Evolutionary conservation across 2,888 invertebrate species (phyloP).

Genomic region (Leptodirus hochenwartii): DNA sequence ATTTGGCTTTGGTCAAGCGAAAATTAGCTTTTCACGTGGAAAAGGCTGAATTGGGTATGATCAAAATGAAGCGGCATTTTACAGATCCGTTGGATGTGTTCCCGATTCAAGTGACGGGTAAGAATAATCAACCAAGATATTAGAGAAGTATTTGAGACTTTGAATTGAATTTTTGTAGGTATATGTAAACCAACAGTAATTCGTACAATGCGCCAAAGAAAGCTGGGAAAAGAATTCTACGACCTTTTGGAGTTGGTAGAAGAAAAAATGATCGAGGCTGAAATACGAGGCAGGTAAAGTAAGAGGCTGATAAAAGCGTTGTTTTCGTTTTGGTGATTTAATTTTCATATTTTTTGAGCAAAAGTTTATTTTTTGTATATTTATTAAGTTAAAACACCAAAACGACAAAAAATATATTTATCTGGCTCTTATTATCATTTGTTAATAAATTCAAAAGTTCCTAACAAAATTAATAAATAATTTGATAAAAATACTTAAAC

Average conservation of each 20-base stretch:
- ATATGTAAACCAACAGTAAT: constrained; percentile 20
- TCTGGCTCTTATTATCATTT: no score
- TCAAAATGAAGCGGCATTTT: constrained; percentile 40
- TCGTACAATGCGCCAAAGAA: constrained; percentile 42
- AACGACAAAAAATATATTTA: no score
- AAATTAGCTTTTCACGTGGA: constrained; percentile 53
- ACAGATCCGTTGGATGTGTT: constrained; percentile 45
- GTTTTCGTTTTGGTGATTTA: no score
- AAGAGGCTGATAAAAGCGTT: no score
- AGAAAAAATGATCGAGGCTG: constrained; percentile 37
- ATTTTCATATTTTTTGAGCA: no score
- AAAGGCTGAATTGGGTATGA: constrained; percentile 39
- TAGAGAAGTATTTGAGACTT: no score
- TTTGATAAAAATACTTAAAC: no score
- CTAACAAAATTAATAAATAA: no score
- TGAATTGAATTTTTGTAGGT: background rate
- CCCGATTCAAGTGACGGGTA: constrained; percentile 28
- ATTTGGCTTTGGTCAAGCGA: constrained; percentile 41
- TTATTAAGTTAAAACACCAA: no score
- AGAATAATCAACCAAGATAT: background rate
- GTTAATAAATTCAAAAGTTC: no score
- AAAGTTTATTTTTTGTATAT: no score
- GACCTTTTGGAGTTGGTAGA: constrained; percentile 36
- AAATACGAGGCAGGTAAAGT: constrained; percentile 33
- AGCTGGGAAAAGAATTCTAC: constrained; percentile 36